Conservation (phyloP, 30 jellyfish, hydroid and myxozoan genomes). For the Clytia hemisphaerica region DNA sequence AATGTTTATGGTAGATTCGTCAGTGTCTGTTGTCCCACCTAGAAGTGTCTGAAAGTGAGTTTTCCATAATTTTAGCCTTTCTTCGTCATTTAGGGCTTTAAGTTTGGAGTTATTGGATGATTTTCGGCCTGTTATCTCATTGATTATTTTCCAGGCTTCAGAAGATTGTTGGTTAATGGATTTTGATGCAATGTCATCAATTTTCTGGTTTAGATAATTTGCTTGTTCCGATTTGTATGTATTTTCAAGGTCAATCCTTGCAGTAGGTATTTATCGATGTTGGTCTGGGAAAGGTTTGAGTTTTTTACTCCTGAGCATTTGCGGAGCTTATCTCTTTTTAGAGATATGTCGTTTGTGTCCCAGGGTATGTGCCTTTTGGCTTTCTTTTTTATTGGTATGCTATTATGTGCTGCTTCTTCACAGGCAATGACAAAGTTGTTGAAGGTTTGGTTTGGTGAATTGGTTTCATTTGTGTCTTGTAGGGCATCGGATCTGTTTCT, state of each 20-base stretch:
- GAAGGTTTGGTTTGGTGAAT: too few species aligned
- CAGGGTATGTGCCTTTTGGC: too few species aligned
- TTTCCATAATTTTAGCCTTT: conserved; percentile 7
- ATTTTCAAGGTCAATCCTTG: background rate
- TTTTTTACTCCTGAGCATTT: too few species aligned
- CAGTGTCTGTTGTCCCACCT: conserved; percentile 9
- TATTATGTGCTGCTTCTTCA: too few species aligned
- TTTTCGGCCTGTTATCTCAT: conserved; percentile 33
- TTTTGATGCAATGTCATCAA: background rate
- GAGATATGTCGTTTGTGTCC: too few species aligned
- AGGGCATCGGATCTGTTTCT: too few species aligned
- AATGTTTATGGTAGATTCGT: background rate
- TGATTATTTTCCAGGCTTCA: conserved; percentile 15
- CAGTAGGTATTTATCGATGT: background rate
- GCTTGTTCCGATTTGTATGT: background rate
- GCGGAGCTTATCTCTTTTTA: too few species aligned
- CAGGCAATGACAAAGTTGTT: too few species aligned
- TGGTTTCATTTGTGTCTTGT: too few species aligned
- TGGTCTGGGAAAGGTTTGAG: background rate
- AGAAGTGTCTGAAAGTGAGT: conserved; percentile 18
- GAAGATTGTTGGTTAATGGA: background rate
- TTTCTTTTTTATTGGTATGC: too few species aligned
- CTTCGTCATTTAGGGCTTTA: conserved; percentile 18
- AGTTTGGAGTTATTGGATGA: conserved; percentile 4
- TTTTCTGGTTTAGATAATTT: too few species aligned